phyloP scores from a whole-genome alignment of 2,888 invertebrate genomes.

The Ophioninae sp. region DNA sequence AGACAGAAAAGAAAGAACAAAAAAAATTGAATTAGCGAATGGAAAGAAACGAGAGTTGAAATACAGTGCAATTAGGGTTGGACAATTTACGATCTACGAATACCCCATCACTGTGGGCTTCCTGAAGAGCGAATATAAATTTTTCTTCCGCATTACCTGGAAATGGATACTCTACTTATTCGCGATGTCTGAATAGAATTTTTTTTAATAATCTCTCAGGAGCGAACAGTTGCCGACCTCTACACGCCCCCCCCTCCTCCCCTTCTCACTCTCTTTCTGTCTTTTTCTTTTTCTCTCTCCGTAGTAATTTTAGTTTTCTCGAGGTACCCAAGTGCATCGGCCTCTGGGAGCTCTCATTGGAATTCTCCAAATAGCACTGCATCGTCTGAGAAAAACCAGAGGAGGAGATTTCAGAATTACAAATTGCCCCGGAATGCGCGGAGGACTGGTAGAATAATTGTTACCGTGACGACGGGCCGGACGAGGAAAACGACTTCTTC shows the following conservation, averaged over 20 bases:
- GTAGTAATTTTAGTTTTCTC: not conserved
- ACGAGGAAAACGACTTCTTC: conserved; percentile 12
- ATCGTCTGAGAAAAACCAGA: not conserved
- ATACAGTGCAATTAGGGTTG: conserved; percentile 37
- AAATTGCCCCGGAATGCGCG: conserved; percentile 7
- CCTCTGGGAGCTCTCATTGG: conserved; percentile 27
- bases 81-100: not conserved
- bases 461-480: conserved; percentile 13
- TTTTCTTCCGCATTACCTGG: not conserved
- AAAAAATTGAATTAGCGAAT: not conserved
- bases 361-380: conserved; percentile 28
- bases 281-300: not conserved
- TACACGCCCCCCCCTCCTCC: not conserved
- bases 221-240: not conserved
- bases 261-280: not conserved
- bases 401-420: conserved; percentile 19
- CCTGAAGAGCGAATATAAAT: not conserved
- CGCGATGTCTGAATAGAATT: not conserved
- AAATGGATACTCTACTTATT: conserved; percentile 4
- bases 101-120: not conserved
- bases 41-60: not conserved
- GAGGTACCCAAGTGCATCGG: not conserved
- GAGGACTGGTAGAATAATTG: conserved; percentile 5
- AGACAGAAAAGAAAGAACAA: too few species aligned
- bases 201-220: conserved; percentile 25